A percentile compares a stretch with the other conserved stretches of the same genome.
Conservation (phyloP, 2,888 invertebrate species). For the Argyra leucocephala region DNA sequence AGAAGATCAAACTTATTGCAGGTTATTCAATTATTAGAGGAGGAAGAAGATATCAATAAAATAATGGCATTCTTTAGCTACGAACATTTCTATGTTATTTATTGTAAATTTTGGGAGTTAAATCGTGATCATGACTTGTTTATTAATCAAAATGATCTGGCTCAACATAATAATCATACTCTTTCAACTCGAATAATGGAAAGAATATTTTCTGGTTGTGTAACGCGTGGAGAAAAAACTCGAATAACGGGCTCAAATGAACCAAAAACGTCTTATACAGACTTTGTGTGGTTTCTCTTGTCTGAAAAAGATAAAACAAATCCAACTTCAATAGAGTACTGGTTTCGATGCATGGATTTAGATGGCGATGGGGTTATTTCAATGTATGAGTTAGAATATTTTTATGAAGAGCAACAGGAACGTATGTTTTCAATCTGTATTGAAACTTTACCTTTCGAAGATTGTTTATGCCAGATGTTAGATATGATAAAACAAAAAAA, state of each 20-base stretch:
- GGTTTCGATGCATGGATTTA: conserved; percentile 95
- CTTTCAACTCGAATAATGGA: conserved; percentile 94
- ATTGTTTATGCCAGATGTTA: conserved; percentile 90
- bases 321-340: conserved; percentile 88
- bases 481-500: conserved; percentile 90
- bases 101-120: conserved; percentile 99
- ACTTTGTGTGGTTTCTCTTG: conserved; percentile 98
- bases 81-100: conserved; percentile 99
- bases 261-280: conserved; percentile 90
- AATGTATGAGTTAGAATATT: conserved; percentile 96
- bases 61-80: conserved; percentile 86
- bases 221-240: conserved; percentile 65
- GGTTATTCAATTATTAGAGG: conserved; percentile 73
- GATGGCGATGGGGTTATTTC: conserved; percentile 96
- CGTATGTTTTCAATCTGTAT: conserved; percentile 95
- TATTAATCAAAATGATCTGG: conserved; percentile 88
- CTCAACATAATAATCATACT: conserved; percentile 92
- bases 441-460: conserved; percentile 92
- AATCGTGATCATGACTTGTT: conserved; percentile 96
- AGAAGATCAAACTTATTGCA: conserved; percentile 82
- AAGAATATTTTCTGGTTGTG: conserved; percentile 93
- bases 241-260: conserved; percentile 46
- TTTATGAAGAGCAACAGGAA: conserved; percentile 97
- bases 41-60: conserved; percentile 96
- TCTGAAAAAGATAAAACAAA: conserved; percentile 98